Percentiles rank a stretch among this genome's conserved stretches.
Evolutionary conservation across 30 jellyfish, hydroid and myxozoan species (phyloP).

Genomic region (Pelagia noctiluca): DNA sequence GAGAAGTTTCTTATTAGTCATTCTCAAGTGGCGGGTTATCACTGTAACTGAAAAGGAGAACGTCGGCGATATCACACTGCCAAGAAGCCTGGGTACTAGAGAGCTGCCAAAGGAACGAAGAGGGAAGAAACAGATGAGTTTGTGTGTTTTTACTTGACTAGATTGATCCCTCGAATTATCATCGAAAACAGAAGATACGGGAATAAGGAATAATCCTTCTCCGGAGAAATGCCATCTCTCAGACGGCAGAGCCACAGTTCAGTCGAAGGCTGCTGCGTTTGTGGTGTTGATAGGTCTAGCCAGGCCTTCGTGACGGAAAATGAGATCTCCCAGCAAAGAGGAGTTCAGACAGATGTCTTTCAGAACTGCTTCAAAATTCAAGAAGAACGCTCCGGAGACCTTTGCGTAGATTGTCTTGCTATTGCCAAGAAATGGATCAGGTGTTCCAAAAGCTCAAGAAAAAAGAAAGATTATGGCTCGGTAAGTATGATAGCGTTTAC

Average conservation of each 20-base stretch:
- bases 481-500: no score
- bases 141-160: not conserved
- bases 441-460: constrained; percentile 8
- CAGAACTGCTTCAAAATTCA: constrained; percentile 37
- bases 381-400: constrained; percentile 45
- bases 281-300: constrained; percentile 37
- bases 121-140: not conserved
- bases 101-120: not conserved
- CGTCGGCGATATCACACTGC: no score
- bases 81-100: constrained; percentile 4
- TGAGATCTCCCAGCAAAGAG: constrained; percentile 13
- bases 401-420: constrained; percentile 34
- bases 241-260: constrained; percentile 54
- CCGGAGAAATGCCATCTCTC: constrained; percentile 45
- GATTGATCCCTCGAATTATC: not conserved
- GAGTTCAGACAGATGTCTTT: constrained; percentile 2
- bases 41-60: no score
- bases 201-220: not conserved
- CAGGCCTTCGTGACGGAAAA: constrained; percentile 2
- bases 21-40: no score
- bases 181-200: not conserved
- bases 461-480: constrained; percentile 13
- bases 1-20: no score
- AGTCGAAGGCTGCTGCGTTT: constrained; percentile 60
- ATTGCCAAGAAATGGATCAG: constrained; percentile 49